Base-by-base conservation (phyloP, 2,797 vertebrate species). In the Aphelocoma californica region DNA sequence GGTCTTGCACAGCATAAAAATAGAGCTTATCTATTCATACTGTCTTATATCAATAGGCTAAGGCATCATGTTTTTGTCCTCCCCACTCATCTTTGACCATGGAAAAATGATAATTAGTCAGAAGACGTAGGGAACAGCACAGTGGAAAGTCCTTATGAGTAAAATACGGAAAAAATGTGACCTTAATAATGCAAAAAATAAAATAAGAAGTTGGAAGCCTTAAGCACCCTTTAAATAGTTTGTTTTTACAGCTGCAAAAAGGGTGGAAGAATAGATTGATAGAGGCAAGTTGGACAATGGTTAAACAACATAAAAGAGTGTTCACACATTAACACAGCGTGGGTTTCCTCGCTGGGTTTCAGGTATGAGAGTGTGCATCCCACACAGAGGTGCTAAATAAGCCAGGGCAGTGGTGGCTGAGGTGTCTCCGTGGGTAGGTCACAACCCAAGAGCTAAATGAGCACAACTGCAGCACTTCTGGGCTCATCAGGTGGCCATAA, bases 321-420 rank as follows among this genome's bases (percentile, higher is more conserved):
- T 53, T 61, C 65, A 38, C n/a, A 34, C 13, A 9, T 60, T n/a
- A 28, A 14, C 20, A 6, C 9, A 25, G 29, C 0, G 7, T 26
- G 54, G 34, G 47, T 34, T 88, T 74, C 61, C 53, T 40, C 69
- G 28, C 44, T 6, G 25, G 20, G 42, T 48, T 32, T 70, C 77
- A 29, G 34, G 61, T 26, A 1, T 0, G 10, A 9, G 34, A 24
- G 60, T 1, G 7, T 40, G 20, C 10, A 51, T 8, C 44, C 42
- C 31, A 3, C 29, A 5, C 1, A 40, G 60, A 8, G 2, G 1
- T 4, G 48, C 26, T 11, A 13, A 56, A 26, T 4, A 28, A 7
- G 28, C 13, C 47, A 40, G 21, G 7, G 31, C 47, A 44, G 48
- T 0, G 10, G 14, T 20, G 78, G 24, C 62, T 28, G 48, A 57